Evolutionary conservation across 2,797 vertebrate genomes (phyloP).

Genomic region (Anabas testudineus): DNA sequence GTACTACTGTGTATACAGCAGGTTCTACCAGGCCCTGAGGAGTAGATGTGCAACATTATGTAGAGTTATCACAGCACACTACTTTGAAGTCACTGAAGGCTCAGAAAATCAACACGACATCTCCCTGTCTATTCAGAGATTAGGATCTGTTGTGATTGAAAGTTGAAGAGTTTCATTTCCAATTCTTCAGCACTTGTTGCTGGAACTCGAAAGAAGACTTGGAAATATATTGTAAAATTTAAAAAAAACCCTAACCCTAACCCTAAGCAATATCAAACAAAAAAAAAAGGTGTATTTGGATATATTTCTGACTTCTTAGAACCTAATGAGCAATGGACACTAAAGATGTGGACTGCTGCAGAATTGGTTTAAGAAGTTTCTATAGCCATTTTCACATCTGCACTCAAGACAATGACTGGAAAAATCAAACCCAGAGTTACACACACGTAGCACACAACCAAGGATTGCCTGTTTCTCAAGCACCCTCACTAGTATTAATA

Average conservation of each 20-base stretch:
- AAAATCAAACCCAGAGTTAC: too few species aligned
- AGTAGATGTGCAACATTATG: background rate
- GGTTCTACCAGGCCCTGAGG: background rate
- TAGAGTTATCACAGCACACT: background rate
- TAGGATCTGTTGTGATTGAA: slow-evolving; percentile 6
- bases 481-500: too few species aligned
- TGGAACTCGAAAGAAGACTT: slow-evolving; percentile 5
- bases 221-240: slow-evolving; percentile 7
- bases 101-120: slow-evolving; percentile 12
- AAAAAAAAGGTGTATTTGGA: background rate
- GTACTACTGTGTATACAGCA: background rate
- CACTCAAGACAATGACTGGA: too few species aligned
- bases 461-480: too few species aligned
- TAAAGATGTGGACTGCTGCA: background rate
- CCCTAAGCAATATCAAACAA: background rate
- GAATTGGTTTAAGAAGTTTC: background rate
- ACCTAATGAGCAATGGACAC: background rate
- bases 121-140: background rate
- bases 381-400: too few species aligned
- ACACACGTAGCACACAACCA: background rate
- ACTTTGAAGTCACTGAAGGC: background rate
- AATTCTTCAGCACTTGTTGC: slow-evolving; percentile 15
- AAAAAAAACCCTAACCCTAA: background rate
- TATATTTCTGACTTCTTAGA: background rate
- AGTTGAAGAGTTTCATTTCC: slow-evolving; percentile 24